Conservation (phyloP, 2,113 vertebrate genomes). For the Chloropsis cyanopogon region DNA sequence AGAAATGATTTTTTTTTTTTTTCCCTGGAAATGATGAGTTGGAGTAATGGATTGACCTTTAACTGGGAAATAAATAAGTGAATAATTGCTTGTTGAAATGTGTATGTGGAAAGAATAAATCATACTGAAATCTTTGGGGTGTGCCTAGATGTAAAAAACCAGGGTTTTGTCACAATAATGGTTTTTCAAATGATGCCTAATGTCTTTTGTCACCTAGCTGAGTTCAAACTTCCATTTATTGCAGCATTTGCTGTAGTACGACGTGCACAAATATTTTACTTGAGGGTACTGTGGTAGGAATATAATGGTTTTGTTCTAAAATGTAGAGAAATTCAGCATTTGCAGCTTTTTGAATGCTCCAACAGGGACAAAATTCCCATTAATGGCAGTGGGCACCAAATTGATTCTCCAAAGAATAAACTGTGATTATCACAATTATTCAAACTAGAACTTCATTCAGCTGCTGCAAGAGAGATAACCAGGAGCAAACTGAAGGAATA, state of each 20-base stretch:
- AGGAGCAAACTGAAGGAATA: background rate
- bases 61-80: slow-evolving; percentile 23
- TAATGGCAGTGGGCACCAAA: background rate
- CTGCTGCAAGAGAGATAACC: background rate
- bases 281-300: background rate
- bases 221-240: background rate
- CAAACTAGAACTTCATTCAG: background rate
- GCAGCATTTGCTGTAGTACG: background rate
- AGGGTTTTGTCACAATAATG: background rate
- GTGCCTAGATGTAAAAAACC: background rate
- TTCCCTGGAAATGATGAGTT: background rate
- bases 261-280: background rate
- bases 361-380: background rate
- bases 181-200: background rate
- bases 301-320: background rate
- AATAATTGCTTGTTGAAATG: slow-evolving; percentile 1
- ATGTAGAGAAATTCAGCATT: background rate
- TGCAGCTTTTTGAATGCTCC: background rate
- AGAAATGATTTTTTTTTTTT: background rate
- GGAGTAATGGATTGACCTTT: background rate
- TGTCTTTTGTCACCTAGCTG: background rate
- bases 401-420: background rate
- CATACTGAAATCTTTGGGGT: background rate
- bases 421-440: background rate
- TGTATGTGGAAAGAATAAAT: background rate